Conservation (phyloP, 2,797 vertebrate species). For the Hirundo rustica region DNA sequence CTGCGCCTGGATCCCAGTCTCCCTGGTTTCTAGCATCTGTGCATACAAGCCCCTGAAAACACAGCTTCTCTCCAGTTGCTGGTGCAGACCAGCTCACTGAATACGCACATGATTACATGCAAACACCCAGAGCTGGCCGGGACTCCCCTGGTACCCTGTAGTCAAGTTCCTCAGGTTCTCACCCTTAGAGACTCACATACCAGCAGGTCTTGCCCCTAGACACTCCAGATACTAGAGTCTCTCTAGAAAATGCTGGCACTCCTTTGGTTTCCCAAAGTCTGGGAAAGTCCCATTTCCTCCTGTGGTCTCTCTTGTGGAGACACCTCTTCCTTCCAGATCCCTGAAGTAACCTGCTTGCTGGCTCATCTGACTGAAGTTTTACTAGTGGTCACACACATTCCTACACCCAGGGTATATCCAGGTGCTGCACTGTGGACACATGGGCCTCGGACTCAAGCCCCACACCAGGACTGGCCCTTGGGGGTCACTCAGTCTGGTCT, state of each 20-base stretch:
- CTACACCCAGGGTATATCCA: background rate
- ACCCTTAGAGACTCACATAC: background rate
- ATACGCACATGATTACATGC: fast-evolving
- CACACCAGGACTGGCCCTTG: background rate
- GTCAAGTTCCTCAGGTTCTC: background rate
- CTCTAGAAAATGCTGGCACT: background rate
- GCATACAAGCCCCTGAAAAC: no score
- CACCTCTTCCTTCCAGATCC: fast-evolving
- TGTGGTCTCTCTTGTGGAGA: background rate
- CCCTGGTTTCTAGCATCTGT: background rate
- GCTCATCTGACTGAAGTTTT: background rate
- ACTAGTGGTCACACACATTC: background rate
- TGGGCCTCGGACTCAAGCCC: background rate
- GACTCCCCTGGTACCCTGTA: background rate
- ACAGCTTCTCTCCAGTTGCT: background rate
- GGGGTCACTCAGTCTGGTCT: background rate
- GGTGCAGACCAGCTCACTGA: background rate
- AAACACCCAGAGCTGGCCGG: background rate
- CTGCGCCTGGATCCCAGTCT: background rate
- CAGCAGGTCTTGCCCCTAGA: background rate
- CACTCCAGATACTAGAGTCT: background rate
- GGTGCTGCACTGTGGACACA: background rate
- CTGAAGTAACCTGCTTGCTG: fast-evolving
- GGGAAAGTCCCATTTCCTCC: background rate
- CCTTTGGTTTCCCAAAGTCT: background rate